phyloP scores from a whole-genome alignment of 2,888 invertebrate genomes.

The Zygothrica quintamaculata region DNA sequence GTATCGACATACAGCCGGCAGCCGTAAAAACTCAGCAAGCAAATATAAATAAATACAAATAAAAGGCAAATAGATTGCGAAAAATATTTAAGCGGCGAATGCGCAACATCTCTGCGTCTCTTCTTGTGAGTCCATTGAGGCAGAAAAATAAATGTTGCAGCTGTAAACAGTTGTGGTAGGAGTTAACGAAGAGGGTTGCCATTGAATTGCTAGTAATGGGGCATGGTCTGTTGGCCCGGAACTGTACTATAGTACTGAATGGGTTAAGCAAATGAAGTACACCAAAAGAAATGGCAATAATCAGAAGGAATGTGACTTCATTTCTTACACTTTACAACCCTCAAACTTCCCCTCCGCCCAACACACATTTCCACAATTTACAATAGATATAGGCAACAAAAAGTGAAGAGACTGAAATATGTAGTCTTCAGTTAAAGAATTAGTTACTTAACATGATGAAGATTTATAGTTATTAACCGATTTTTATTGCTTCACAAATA shows the following conservation, averaged over 20 bases:
- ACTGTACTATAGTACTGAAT: too few relatives aligned
- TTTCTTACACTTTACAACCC: constrained; percentile 6
- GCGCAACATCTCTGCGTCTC: constrained; percentile 29
- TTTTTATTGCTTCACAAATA: too few relatives aligned
- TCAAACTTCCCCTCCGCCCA: too few relatives aligned
- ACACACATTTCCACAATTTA: too few relatives aligned
- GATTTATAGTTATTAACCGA: too few relatives aligned
- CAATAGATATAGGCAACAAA: background rate
- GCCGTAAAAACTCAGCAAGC: constrained; percentile 67
- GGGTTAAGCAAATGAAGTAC: constrained; percentile 59
- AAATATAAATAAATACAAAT: constrained; percentile 70
- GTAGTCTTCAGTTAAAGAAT: too few relatives aligned
- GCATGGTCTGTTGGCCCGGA: constrained; percentile 14
- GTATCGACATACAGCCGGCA: constrained; percentile 15
- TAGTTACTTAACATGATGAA: too few relatives aligned
- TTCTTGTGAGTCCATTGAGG: constrained; percentile 51
- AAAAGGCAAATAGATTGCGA: constrained; percentile 68
- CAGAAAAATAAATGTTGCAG: constrained; percentile 63
- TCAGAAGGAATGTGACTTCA: constrained; percentile 7
- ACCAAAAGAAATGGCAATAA: constrained; percentile 32
- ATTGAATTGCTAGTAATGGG: constrained; percentile 53
- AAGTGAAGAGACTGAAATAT: background rate
- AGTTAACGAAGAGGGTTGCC: background rate
- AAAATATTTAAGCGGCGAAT: constrained; percentile 65
- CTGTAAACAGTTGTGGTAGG: constrained; percentile 22